Conservation (phyloP, 2,888 invertebrate species). For the Tiliacea citrago region DNA sequence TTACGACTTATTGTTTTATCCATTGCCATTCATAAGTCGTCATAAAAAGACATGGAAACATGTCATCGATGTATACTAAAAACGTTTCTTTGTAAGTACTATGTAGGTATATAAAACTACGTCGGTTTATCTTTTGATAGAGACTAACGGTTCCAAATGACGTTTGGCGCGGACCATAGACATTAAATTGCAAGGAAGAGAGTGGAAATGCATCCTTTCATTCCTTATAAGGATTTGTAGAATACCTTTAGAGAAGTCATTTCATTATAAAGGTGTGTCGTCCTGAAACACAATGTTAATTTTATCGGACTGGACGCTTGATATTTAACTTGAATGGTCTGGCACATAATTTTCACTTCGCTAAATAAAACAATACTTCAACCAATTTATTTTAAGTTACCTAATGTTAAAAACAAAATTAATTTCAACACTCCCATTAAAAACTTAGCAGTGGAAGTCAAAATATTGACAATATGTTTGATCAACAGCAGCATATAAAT, state of each 20-base stretch:
- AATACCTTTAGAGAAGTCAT: conserved; percentile 30
- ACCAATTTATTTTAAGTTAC: background rate
- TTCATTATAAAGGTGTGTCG: conserved; percentile 31
- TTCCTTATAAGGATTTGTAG: conserved; percentile 9
- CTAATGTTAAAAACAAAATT: background rate
- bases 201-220: conserved; percentile 38
- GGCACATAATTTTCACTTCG: background rate
- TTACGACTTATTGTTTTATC: conserved; percentile 56
- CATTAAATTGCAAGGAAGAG: conserved; percentile 41
- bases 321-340: conserved; percentile 3
- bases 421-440: background rate
- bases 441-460: background rate
- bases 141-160: conserved; percentile 24
- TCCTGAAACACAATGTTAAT: too few relatives aligned
- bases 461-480: background rate
- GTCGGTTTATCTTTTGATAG: conserved; percentile 8
- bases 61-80: conserved; percentile 15
- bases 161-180: background rate
- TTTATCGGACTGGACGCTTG: conserved; percentile 19
- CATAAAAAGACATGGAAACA: conserved; percentile 7
- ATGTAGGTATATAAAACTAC: conserved; percentile 6
- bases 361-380: background rate
- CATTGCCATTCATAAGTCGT: conserved; percentile 58
- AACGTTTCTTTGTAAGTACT: conserved; percentile 12
- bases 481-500: background rate